Evolutionary conservation across 2,888 invertebrate species (phyloP).

Genomic region (Pantelozetes paolii): DNA sequence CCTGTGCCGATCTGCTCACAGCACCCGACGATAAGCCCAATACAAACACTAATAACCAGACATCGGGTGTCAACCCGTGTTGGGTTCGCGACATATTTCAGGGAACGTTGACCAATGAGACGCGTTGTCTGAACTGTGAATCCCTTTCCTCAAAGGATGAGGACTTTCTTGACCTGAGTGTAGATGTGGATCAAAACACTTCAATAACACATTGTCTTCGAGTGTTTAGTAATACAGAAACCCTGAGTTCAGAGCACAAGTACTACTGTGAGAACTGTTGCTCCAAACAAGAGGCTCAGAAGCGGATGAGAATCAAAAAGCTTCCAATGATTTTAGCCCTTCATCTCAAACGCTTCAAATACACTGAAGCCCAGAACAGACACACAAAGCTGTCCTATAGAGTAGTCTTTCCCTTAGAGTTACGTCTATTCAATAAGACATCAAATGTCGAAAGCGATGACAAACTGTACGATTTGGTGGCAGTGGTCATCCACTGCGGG

Average conservation of each 20-base stretch:
- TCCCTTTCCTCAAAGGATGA: slow-evolving; percentile 70
- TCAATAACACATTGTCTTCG: slow-evolving; percentile 96
- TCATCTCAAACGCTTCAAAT: slow-evolving; percentile 94
- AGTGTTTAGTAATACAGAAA: slow-evolving; percentile 98
- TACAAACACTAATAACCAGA: slow-evolving; percentile 39
- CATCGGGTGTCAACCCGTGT: slow-evolving; percentile 59
- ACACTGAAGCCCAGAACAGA: slow-evolving; percentile 96
- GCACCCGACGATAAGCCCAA: slow-evolving; percentile 40
- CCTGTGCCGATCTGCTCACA: slow-evolving; percentile 90
- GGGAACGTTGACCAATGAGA: slow-evolving; percentile 98
- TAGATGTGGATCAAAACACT: slow-evolving; percentile 98
- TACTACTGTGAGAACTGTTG: slow-evolving; percentile 99
- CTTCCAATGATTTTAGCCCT: slow-evolving; percentile 94
- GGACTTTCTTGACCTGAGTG: slow-evolving; percentile 96
- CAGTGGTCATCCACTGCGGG: slow-evolving; percentile 99
- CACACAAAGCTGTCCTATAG: slow-evolving; percentile 98
- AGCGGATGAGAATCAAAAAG: slow-evolving; percentile 94
- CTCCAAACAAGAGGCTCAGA: slow-evolving; percentile 97
- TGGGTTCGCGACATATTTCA: slow-evolving; percentile 99
- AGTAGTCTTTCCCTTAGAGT: slow-evolving; percentile 96
- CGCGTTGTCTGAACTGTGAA: slow-evolving; percentile 97
- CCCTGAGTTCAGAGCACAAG: slow-evolving; percentile 97
- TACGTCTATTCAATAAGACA: slow-evolving; percentile 82
- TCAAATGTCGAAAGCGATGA: slow-evolving; percentile 98
- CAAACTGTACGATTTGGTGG: slow-evolving; percentile 94